Conservation (phyloP, 2,888 invertebrate genomes). For the Mactromeris polynyma region DNA sequence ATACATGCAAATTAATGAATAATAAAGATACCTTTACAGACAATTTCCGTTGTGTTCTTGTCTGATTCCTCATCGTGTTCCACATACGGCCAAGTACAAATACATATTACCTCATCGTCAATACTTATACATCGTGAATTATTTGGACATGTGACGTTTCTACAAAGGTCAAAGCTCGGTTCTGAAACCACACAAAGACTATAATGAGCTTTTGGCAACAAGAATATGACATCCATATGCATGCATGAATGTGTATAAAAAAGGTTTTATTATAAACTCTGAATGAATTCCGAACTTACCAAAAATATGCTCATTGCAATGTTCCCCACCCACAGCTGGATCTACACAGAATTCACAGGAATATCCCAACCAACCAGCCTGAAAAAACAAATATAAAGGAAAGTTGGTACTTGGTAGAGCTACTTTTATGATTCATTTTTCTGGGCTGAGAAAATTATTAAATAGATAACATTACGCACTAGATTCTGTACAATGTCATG, state of each 20-base stretch:
- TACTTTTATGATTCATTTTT: too few relatives aligned
- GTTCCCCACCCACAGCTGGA: conserved; percentile 68
- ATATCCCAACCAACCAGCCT: conserved; percentile 79
- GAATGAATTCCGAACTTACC: not conserved
- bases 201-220: too few relatives aligned
- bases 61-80: conserved; percentile 29
- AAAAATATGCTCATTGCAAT: conserved; percentile 76
- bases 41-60: not conserved
- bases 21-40: conserved; percentile 58
- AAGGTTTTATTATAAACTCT: not conserved
- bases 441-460: too few relatives aligned
- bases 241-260: too few relatives aligned
- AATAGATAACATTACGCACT: too few relatives aligned
- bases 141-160: conserved; percentile 73
- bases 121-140: conserved; percentile 76
- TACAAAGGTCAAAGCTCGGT: conserved; percentile 66
- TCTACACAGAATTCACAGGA: conserved; percentile 81
- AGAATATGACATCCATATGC: too few relatives aligned
- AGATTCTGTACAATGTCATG: too few relatives aligned
- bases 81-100: conserved; percentile 77
- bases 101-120: conserved; percentile 71
- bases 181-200: not conserved
- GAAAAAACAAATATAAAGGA: conserved; percentile 36
- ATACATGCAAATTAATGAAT: too few relatives aligned
- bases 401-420: too few relatives aligned